Percentiles rank a stretch among this genome's conserved stretches.
phyloP scores from a whole-genome alignment of 2,797 vertebrate genomes.

The Rhodeus uyekii region DNA sequence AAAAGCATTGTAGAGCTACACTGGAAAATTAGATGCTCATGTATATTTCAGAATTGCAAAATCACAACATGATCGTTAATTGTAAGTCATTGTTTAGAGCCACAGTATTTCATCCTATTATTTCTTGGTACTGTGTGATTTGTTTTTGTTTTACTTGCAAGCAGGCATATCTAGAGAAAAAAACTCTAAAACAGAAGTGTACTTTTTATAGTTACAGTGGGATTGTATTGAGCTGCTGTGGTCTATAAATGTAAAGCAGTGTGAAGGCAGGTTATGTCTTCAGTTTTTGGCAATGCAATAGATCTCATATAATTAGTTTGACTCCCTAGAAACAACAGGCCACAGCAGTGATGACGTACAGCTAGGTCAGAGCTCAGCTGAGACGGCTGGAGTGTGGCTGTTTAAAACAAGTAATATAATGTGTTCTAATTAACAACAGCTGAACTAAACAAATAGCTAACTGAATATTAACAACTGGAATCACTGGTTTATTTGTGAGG shows the following conservation, averaged over 20 bases:
- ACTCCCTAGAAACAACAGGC: constrained; percentile 36
- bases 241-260: constrained; percentile 74
- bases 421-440: background rate
- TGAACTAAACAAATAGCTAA: background rate
- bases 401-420: background rate
- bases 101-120: background rate
- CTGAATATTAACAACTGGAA: background rate
- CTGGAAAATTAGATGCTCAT: no score
- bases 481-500: background rate
- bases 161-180: background rate
- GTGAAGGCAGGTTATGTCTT: constrained; percentile 60
- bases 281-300: constrained; percentile 50
- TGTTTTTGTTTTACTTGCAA: background rate
- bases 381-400: background rate
- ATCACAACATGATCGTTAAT: background rate
- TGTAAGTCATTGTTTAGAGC: background rate
- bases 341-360: background rate
- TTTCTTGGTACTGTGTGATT: no score
- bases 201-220: constrained; percentile 70
- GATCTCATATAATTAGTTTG: constrained; percentile 60
- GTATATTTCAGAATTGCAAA: background rate
- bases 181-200: constrained; percentile 56
- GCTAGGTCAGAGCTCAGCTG: constrained; percentile 2
- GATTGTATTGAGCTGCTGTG: constrained; percentile 67
- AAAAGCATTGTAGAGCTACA: background rate